These are phyloP conservation scores for Albula glossodonta DNA, from an alignment of 2,113 vertebrate species.

Conservation along the genomic window DNA sequence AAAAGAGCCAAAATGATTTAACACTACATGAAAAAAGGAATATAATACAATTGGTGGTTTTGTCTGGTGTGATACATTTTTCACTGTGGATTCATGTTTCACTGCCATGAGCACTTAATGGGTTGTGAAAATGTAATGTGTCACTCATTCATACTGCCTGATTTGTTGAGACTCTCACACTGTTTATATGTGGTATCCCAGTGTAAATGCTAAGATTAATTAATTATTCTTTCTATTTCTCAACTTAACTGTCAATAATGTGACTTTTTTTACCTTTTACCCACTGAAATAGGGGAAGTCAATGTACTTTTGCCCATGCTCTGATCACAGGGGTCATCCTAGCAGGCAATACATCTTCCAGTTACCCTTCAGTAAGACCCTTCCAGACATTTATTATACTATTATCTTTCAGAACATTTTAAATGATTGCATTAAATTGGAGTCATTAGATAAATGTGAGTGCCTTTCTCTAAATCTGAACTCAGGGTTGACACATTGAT, in stretches of 20 bases:
- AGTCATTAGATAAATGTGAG: constrained; percentile 2
- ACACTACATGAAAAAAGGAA: neutral
- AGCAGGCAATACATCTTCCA: neutral
- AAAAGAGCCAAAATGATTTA: neutral
- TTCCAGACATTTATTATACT: constrained; percentile 2
- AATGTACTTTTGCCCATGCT: too few species aligned
- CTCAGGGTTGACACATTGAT: neutral
- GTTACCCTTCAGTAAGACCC: neutral
- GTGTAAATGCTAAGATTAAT: neutral
- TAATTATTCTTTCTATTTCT: neutral
- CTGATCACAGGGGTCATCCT: neutral
- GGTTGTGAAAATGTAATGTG: neutral
- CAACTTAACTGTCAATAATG: neutral
- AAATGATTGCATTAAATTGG: constrained; percentile 4
- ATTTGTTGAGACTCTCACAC: neutral
- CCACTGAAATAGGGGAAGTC: neutral
- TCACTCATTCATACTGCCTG: neutral
- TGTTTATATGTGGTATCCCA: neutral
- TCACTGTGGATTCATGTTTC: neutral
- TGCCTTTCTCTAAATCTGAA: neutral
- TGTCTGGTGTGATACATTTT: neutral
- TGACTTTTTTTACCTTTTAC: neutral
- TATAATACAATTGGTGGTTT: neutral
- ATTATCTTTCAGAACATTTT: neutral
- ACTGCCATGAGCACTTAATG: neutral